A percentile compares a stretch with the other conserved stretches of the same genome.
These are phyloP conservation scores for Styela clava DNA, from an alignment of 23 tunicate genomes.

Conservation along the genomic window DNA sequence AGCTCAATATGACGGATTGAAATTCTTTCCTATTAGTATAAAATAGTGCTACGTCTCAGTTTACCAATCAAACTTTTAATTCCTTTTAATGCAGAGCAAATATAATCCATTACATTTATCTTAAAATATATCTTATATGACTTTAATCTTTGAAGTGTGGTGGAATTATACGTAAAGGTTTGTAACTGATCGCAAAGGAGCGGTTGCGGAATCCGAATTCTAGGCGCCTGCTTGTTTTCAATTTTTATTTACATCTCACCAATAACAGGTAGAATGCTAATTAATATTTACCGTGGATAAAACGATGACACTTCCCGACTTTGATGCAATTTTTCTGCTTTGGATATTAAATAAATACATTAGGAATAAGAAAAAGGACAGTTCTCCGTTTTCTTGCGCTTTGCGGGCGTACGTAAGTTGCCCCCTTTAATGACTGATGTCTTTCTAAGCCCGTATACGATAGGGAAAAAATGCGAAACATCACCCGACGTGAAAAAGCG, in stretches of 20 bases:
- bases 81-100: neutral
- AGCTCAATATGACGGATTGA: no score
- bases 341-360: no score
- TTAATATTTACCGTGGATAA: neutral
- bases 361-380: no score
- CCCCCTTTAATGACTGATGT: no score
- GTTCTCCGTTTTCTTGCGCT: no score
- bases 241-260: neutral
- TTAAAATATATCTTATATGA: neutral
- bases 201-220: neutral
- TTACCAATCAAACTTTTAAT: no score
- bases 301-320: neutral
- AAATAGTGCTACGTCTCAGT: no score
- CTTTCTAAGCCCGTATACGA: no score
- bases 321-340: neutral
- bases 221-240: neutral
- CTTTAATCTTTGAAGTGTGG: neutral
- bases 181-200: neutral
- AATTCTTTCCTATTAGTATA: no score
- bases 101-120: neutral
- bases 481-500: no score
- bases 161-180: neutral
- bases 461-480: no score
- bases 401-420: no score
- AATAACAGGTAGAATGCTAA: neutral